A percentile compares a stretch with the other conserved stretches of the same genome.
These are phyloP conservation scores for Epicauta chinensis DNA, from an alignment of 1,140 invertebrate genomes.

Conservation along the genomic window DNA sequence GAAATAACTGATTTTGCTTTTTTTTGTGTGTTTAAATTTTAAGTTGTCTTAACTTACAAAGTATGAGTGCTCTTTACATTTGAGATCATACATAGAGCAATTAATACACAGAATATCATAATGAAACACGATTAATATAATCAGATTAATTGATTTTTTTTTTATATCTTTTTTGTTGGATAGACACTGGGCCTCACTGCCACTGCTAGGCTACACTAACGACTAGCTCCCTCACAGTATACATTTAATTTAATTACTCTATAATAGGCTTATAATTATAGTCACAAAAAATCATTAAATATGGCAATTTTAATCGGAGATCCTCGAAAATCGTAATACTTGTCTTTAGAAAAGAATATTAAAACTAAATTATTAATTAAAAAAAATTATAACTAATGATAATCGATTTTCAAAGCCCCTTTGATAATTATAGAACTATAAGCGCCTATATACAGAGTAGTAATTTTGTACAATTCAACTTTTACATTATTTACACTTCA, in stretches of 20 bases:
- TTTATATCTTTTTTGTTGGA: background rate
- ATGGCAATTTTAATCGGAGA: no score
- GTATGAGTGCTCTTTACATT: slow-evolving; percentile 30
- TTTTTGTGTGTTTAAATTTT: no score
- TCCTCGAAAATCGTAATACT: no score
- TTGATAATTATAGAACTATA: background rate
- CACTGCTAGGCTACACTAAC: slow-evolving; percentile 28
- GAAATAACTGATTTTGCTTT: slow-evolving; percentile 5
- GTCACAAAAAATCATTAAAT: slow-evolving; percentile 15
- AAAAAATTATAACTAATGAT: no score
- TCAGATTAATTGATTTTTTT: slow-evolving; percentile 11
- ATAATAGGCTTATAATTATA: slow-evolving; percentile 31
- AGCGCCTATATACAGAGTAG: slow-evolving; percentile 3
- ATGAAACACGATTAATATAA: slow-evolving; percentile 17
- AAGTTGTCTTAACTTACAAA: slow-evolving; percentile 29
- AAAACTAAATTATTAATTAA: no score
- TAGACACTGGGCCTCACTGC: slow-evolving; percentile 11
- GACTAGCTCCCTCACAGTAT: slow-evolving; percentile 27
- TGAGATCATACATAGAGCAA: slow-evolving; percentile 26
- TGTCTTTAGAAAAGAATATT: no score
- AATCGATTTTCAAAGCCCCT: background rate
- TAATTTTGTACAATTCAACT: slow-evolving; percentile 11
- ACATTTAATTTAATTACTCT: slow-evolving; percentile 32
- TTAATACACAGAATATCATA: slow-evolving; percentile 25
- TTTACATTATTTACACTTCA: slow-evolving; percentile 14